A percentile compares a stretch with the other conserved stretches of the same genome.
Evolutionary conservation across 2,113 vertebrate genomes (phyloP).

Genomic region (Australoheros scitulus): DNA sequence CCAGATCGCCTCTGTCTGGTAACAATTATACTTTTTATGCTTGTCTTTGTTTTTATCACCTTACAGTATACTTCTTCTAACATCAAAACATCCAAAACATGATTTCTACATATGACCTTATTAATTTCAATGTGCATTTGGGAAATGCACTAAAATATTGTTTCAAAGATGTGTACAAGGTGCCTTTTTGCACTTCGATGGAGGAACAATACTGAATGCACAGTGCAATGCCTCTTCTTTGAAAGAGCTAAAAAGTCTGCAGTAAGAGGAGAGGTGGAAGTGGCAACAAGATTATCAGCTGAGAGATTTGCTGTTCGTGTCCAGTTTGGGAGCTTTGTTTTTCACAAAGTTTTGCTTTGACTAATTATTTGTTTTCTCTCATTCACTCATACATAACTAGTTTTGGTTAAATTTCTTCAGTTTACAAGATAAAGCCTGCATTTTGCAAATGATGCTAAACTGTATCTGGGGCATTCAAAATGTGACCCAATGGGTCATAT

Average conservation of each 20-base stretch:
- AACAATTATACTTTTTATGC: background rate
- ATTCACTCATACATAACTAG: background rate
- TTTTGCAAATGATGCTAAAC: background rate
- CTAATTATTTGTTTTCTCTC: rapidly evolving
- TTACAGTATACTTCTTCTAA: background rate
- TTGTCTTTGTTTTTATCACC: background rate
- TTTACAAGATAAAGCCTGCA: background rate
- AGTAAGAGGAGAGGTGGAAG: background rate
- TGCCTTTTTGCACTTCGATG: background rate
- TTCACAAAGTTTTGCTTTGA: background rate
- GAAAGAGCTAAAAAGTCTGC: background rate
- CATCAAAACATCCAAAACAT: too few relatives aligned
- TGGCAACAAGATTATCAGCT: background rate
- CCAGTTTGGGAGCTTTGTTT: too few relatives aligned
- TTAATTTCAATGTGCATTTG: background rate
- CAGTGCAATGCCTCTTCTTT: background rate
- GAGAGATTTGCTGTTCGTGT: background rate
- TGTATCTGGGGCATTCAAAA: background rate
- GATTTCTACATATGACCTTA: background rate
- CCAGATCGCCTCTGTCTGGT: too few relatives aligned
- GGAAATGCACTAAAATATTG: background rate
- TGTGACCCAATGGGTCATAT: background rate
- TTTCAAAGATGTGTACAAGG: background rate
- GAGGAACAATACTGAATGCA: background rate
- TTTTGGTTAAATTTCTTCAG: background rate